phyloP scores from a whole-genome alignment of 2,888 invertebrate genomes.

The Gonocerus acuteangulatus region DNA sequence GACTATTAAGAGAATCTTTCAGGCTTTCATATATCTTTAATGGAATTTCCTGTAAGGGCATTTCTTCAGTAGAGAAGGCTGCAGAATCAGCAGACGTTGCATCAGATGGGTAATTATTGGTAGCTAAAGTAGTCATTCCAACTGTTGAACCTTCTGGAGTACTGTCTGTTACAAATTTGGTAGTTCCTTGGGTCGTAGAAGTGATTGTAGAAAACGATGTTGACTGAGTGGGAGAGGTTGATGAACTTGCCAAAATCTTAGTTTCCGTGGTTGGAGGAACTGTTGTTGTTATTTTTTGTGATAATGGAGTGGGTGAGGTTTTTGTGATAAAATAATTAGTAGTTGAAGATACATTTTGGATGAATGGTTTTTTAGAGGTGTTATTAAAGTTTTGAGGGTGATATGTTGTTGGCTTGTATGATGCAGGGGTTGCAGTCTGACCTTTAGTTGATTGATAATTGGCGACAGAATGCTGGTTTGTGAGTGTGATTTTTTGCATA shows the following conservation, averaged over 20 bases:
- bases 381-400: constrained; percentile 20
- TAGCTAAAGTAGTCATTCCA: background rate
- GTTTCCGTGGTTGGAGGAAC: background rate
- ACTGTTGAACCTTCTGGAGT: background rate
- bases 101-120: background rate
- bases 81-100: background rate
- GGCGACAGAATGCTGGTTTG: background rate
- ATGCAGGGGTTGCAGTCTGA: background rate
- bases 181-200: background rate
- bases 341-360: background rate
- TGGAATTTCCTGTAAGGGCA: constrained; percentile 25
- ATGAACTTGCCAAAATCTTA: background rate
- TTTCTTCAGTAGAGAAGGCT: constrained; percentile 1
- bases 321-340: background rate
- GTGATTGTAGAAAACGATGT: background rate
- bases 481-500: background rate
- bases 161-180: constrained; percentile 2
- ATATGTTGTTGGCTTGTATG: constrained; percentile 13
- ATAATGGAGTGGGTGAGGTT: background rate
- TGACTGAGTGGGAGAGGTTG: background rate
- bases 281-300: background rate
- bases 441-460: background rate
- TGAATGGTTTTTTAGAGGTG: background rate
- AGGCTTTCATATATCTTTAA: constrained; percentile 23
- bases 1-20: constrained; percentile 4